Percentiles rank a stretch among this genome's conserved stretches.
Evolutionary conservation across 2,113 vertebrate species (phyloP).

Genomic region (Neotragus moschatus): DNA sequence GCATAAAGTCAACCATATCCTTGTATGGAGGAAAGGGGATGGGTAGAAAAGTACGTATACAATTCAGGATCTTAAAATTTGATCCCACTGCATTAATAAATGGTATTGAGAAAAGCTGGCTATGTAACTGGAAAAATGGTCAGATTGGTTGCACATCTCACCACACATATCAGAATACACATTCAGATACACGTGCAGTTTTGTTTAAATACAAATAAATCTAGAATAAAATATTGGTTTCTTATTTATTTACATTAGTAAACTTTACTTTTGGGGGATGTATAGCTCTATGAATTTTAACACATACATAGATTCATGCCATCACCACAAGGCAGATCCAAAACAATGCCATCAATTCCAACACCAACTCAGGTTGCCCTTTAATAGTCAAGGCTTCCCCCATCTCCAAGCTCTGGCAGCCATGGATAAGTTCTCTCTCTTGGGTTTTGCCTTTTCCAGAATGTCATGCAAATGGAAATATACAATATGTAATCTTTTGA

Average conservation of each 20-base stretch:
- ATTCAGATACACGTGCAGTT: background rate
- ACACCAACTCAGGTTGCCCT: background rate
- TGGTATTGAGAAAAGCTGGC: background rate
- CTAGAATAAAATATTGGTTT: background rate
- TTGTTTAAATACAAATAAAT: background rate
- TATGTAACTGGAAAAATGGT: background rate
- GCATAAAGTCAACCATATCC: background rate
- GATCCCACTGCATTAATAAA: background rate
- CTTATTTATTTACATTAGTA: background rate
- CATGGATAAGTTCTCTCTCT: background rate
- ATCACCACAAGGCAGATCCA: background rate
- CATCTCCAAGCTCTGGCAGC: background rate
- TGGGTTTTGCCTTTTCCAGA: background rate
- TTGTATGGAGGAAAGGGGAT: background rate
- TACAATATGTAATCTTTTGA: background rate
- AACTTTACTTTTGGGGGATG: background rate
- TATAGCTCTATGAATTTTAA: background rate
- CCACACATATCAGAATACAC: background rate
- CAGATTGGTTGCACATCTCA: background rate
- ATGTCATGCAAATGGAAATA: background rate
- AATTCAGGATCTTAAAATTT: background rate
- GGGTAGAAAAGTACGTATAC: background rate
- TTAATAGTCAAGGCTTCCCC: background rate
- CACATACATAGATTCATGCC: background rate
- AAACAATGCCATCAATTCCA: background rate